phyloP scores from a whole-genome alignment of 2,797 vertebrate genomes.

The Schizothorax lantsangensis region DNA sequence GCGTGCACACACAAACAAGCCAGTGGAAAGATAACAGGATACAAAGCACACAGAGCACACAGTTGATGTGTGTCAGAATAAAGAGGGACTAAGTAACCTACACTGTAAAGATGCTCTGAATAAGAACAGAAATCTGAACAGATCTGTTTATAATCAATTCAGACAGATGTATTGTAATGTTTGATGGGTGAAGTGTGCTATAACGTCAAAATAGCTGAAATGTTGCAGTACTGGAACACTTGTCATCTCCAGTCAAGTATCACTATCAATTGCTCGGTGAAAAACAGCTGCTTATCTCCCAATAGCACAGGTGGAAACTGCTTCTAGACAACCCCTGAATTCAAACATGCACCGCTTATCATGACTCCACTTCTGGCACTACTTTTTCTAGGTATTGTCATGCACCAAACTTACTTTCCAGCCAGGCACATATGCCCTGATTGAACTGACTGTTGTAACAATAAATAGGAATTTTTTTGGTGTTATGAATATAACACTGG shows the following conservation, averaged over 20 bases:
- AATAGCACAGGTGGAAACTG: slow-evolving; percentile 29
- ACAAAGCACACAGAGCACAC: slow-evolving; percentile 6
- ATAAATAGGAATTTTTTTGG: background rate
- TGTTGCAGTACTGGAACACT: slow-evolving; percentile 1
- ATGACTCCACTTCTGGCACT: background rate
- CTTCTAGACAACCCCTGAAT: slow-evolving; percentile 9
- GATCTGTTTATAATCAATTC: background rate
- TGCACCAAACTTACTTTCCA: background rate
- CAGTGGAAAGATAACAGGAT: background rate
- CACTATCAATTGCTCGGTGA: slow-evolving; percentile 19
- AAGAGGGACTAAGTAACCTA: background rate
- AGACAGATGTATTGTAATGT: slow-evolving; percentile 3
- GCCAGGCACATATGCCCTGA: background rate
- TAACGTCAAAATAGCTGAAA: background rate
- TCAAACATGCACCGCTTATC: slow-evolving; percentile 9
- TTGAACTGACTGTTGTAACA: background rate
- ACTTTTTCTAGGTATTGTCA: background rate
- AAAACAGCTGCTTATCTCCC: slow-evolving; percentile 39
- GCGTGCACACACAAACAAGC: background rate
- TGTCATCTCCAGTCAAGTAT: slow-evolving; percentile 37
- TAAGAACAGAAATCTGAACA: background rate
- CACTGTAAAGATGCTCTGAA: background rate
- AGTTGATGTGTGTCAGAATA: slow-evolving; percentile 19
- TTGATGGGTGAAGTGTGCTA: background rate
- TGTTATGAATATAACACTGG: background rate